These are phyloP conservation scores for Sinocyclocheilus maitianheensis DNA, from an alignment of 2,113 vertebrate species.

Conservation along the genomic window DNA sequence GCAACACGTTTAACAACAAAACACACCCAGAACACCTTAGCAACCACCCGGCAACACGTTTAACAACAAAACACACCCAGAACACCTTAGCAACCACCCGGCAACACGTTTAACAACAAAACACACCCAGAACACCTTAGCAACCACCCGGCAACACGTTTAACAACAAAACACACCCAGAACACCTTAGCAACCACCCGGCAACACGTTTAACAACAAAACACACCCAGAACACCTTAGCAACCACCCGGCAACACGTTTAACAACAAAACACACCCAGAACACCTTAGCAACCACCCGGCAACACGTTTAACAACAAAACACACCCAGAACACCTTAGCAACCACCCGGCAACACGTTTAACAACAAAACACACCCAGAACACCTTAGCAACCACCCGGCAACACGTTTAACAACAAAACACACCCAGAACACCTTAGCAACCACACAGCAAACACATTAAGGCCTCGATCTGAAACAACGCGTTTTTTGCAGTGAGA, in stretches of 20 bases:
- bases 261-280: not conserved
- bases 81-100: not conserved
- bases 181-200: not conserved
- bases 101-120: no score
- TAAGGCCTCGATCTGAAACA: no score
- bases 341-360: no score
- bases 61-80: not conserved
- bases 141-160: not conserved
- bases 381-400: not conserved
- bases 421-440: not conserved
- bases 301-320: no score
- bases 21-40: not conserved
- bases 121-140: not conserved
- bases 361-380: no score
- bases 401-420: not conserved
- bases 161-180: not conserved
- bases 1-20: no score
- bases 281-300: not conserved
- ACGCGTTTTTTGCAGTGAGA: no score
- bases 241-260: not conserved
- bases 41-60: not conserved
- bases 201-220: no score
- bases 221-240: not conserved
- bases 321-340: not conserved
- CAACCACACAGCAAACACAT: not conserved